phyloP scores from a whole-genome alignment of 2,888 invertebrate genomes.

The Cyaniris semiargus region DNA sequence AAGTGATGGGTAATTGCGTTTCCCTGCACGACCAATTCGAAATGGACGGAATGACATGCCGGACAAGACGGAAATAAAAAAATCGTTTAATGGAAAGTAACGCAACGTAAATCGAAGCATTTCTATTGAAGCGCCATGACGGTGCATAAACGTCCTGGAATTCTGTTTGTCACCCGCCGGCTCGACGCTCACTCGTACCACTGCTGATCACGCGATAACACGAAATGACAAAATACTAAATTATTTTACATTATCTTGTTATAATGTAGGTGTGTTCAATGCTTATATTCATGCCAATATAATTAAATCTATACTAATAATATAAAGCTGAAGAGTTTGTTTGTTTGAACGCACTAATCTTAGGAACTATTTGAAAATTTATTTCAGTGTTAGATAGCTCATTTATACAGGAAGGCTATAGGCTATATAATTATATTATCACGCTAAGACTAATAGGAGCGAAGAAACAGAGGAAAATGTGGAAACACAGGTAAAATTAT shows the following conservation, averaged over 20 bases:
- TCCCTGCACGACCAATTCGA: conserved; percentile 29
- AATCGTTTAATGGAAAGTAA: conserved; percentile 41
- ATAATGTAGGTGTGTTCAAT: neutral
- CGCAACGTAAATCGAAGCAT: conserved; percentile 57
- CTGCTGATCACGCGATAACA: conserved; percentile 61
- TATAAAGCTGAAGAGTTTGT: too few relatives aligned
- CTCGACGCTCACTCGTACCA: conserved; percentile 36
- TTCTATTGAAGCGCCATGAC: conserved; percentile 76
- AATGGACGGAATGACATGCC: conserved; percentile 31
- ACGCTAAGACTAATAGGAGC: too few relatives aligned
- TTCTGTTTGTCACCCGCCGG: conserved; percentile 73
- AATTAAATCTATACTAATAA: too few relatives aligned
- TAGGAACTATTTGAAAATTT: too few relatives aligned
- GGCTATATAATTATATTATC: too few relatives aligned
- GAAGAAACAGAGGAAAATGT: too few relatives aligned
- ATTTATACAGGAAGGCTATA: too few relatives aligned
- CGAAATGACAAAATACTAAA: conserved; percentile 49
- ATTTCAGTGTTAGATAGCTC: too few relatives aligned
- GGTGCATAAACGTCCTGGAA: conserved; percentile 73
- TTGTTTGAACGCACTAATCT: too few relatives aligned
- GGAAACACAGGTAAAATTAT: too few relatives aligned
- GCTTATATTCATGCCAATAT: neutral
- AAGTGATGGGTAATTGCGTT: conserved; percentile 26
- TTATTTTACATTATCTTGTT: conserved; percentile 58
- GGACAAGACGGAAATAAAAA: conserved; percentile 37